A percentile compares a stretch with the other conserved stretches of the same genome.
These are phyloP conservation scores for Glaucopsyche alexis DNA, from an alignment of 2,888 invertebrate species.

Conservation along the genomic window DNA sequence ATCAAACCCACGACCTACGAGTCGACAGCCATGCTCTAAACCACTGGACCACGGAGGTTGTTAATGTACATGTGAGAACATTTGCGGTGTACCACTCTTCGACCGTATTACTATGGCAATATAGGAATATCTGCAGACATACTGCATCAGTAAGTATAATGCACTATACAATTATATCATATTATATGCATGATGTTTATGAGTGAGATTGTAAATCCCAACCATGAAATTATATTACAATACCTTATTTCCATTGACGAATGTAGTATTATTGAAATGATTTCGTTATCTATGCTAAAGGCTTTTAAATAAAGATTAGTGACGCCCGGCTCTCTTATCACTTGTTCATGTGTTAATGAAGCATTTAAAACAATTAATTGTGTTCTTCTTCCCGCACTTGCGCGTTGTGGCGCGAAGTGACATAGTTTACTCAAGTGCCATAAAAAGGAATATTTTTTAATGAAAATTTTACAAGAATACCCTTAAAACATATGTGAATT, in stretches of 20 bases:
- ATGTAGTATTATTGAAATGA: constrained; percentile 26
- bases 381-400: constrained; percentile 38
- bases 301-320: constrained; percentile 40
- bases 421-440: constrained; percentile 7
- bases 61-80: no score
- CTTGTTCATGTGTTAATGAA: constrained; percentile 46
- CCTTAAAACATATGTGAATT: no score
- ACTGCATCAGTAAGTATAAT: not conserved
- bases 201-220: not conserved
- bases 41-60: no score
- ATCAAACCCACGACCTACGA: no score
- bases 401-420: constrained; percentile 38
- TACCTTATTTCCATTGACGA: constrained; percentile 11
- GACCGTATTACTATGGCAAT: no score
- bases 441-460: not conserved
- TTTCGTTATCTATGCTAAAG: constrained; percentile 34
- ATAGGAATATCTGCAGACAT: not conserved
- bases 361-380: constrained; percentile 44
- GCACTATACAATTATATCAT: not conserved
- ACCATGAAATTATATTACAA: not conserved
- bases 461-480: no score
- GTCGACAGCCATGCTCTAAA: no score
- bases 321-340: constrained; percentile 42
- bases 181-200: not conserved
- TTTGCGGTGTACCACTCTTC: no score